These are phyloP conservation scores for Bombycilla garrulus DNA, from an alignment of 2,113 vertebrate genomes.

Conservation along the genomic window DNA sequence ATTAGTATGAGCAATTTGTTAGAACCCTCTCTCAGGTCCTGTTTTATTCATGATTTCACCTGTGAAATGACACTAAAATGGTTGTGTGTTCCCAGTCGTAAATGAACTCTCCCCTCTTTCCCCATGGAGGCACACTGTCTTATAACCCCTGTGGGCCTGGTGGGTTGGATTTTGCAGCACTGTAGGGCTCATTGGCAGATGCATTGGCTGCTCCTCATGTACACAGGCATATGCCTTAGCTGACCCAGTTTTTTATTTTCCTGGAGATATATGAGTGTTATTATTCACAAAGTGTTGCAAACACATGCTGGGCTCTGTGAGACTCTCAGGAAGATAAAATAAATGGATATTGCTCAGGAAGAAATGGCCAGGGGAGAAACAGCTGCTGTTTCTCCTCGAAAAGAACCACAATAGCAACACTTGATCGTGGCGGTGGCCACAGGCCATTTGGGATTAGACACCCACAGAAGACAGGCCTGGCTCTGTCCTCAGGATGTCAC, in stretches of 20 bases:
- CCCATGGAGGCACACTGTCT: neutral
- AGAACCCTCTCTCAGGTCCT: neutral
- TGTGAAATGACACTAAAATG: neutral
- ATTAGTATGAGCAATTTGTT: neutral
- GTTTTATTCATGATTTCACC: conserved; percentile 39
- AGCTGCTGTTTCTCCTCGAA: neutral
- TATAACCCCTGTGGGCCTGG: neutral
- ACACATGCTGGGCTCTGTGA: conserved; percentile 28
- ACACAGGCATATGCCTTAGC: neutral
- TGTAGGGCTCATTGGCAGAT: neutral
- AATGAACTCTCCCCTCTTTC: neutral
- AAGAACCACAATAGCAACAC: neutral
- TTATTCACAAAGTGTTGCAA: conserved; percentile 41
- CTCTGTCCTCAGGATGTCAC: neutral
- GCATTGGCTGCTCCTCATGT: neutral
- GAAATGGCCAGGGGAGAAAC: conserved; percentile 11
- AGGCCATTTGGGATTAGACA: neutral
- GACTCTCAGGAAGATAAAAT: conserved; percentile 28
- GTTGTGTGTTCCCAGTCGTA: neutral
- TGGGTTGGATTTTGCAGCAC: neutral
- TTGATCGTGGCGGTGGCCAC: neutral
- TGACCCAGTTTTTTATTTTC: conserved; percentile 44
- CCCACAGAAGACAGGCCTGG: neutral
- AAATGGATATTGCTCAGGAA: conserved; percentile 12
- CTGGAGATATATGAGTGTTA: conserved; percentile 11